Base-by-base conservation (phyloP, 2,797 vertebrate genomes). In the Xerus rutilus region DNA sequence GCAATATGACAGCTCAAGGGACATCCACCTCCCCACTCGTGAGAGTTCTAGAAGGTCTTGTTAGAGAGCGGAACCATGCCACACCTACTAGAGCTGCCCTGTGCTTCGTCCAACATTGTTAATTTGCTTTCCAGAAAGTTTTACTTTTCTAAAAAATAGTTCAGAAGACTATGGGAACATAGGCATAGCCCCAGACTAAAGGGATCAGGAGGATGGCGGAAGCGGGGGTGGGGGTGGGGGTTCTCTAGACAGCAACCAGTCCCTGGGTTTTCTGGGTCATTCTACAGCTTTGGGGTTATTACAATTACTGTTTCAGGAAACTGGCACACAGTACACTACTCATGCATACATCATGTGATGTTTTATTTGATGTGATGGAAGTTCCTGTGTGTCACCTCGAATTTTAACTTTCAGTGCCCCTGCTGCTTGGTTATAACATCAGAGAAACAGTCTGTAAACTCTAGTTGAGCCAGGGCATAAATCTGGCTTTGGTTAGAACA, bases 401-500 rank as follows among this genome's bases (percentile, higher is more conserved):
- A 86, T 88, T 86, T 74, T 93, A 88, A 89, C 45, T 86, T 85
- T 95, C 0, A 4, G 62, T 47, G 62, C 62, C 82, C 83, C 7
- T 85, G 76, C 67, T 69, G 43, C 64, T 91, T 84, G 32, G n/a
- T 4, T 11, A 11, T 52, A 74, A 79, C 15, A 62, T 30, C 74
- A 82, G 79, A 96, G 69, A 59, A 85, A 89, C 11, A 28, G 21
- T 39, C n/a, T 59, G 4, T 0, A 1, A 70, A 76, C 83, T 89
- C 59, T 91, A 89, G 39, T 0, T n/a, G 91, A 97, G 57, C 57
- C n/a, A 59, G 54, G n/a, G 32, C 57, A 67, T 9, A 74, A n/a
- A 92, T 84, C 62, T 89, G 78, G 76, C 73, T 97, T 92, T 81
- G 52, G 59, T 93, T 91, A 95, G 65, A 89, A 30, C 12, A 82